These are phyloP conservation scores for Morelia viridis DNA, from an alignment of 2,797 vertebrate genomes.

Conservation along the genomic window DNA sequence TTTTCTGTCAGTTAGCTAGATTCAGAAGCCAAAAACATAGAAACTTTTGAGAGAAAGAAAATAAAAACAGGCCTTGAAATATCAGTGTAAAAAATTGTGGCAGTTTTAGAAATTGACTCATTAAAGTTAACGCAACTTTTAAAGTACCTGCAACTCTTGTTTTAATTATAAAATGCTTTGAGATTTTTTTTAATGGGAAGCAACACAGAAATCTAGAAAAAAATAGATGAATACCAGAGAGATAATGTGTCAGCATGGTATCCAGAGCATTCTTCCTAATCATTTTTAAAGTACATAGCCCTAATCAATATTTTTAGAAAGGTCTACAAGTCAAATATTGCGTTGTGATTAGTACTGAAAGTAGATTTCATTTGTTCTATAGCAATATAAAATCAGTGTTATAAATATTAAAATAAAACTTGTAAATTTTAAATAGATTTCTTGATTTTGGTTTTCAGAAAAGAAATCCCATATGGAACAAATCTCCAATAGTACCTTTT, in stretches of 20 bases:
- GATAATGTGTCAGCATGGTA: neutral
- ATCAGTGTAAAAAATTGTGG: neutral
- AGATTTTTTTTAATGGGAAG: neutral
- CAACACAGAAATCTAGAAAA: neutral
- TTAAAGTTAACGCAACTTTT: neutral
- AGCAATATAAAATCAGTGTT: neutral
- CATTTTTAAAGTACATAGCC: neutral
- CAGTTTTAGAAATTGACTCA: neutral
- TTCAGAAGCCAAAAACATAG: neutral
- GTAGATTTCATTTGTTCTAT: neutral
- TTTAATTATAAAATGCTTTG: neutral
- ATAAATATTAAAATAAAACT: neutral
- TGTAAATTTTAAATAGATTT: neutral
- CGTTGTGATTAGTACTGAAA: neutral
- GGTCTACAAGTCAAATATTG: neutral
- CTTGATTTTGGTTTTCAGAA: slow-evolving; percentile 54
- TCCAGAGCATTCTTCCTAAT: slow-evolving; percentile 2
- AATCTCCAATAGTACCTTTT: neutral
- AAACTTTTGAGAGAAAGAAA: neutral
- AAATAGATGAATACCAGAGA: neutral
- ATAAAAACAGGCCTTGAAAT: neutral
- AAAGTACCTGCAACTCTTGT: neutral
- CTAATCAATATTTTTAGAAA: neutral
- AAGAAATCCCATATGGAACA: slow-evolving; percentile 19
- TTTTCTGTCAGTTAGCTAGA: neutral